Percentiles rank a stretch among this genome's conserved stretches.
phyloP scores from a whole-genome alignment of 2,113 vertebrate species.

The Calidris pygmaea region DNA sequence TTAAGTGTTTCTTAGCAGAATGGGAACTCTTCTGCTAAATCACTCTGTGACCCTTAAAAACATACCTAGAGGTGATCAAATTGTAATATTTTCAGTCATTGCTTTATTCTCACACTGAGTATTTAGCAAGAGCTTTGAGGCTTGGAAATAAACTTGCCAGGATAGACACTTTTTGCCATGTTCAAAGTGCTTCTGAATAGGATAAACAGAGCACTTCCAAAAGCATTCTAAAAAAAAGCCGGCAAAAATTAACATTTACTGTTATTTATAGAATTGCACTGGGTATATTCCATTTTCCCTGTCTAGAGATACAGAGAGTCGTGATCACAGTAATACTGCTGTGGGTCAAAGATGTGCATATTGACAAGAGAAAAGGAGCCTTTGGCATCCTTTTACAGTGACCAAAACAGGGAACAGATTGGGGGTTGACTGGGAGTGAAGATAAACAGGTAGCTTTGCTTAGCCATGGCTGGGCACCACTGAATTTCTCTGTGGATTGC shows the following conservation, averaged over 20 bases:
- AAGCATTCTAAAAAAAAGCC: neutral
- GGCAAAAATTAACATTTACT: neutral
- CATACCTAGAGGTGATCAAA: neutral
- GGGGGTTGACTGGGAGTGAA: neutral
- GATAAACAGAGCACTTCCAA: neutral
- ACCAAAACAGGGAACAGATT: neutral
- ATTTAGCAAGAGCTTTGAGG: neutral
- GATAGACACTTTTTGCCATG: neutral
- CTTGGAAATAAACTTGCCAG: neutral
- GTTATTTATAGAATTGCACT: neutral
- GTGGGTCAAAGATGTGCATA: neutral
- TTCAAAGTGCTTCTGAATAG: neutral
- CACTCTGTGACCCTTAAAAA: neutral
- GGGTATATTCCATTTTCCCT: neutral
- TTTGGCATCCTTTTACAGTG: neutral
- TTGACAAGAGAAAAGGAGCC: neutral
- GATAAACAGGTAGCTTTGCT: neutral
- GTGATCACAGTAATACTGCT: neutral
- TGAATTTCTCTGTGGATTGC: neutral
- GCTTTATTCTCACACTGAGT: neutral
- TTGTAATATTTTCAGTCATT: neutral
- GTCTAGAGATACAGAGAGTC: neutral
- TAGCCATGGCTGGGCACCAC: neutral
- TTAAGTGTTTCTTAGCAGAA: neutral
- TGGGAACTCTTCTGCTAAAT: neutral